A percentile compares a stretch with the other conserved stretches of the same genome.
Conservation (phyloP, 1,140 invertebrate species). For the Archegozetes longisetosus region DNA sequence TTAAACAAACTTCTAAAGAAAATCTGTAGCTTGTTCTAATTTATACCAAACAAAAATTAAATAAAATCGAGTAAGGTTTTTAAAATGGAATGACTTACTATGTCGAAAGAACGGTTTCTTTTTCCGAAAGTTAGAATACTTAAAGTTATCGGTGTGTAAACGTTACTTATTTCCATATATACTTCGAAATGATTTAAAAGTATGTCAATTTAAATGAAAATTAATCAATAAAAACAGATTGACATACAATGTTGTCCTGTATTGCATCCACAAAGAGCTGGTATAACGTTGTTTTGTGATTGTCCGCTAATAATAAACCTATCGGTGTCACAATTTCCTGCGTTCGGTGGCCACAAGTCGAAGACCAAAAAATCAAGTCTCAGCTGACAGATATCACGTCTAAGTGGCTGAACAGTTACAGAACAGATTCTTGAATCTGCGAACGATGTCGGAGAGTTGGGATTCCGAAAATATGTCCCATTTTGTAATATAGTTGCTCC, state of each 20-base stretch:
- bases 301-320: conserved; percentile 27
- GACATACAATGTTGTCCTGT: conserved; percentile 44
- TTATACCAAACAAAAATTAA: no score
- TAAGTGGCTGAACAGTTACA: conserved; percentile 4
- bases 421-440: conserved; percentile 43
- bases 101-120: no score
- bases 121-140: no score
- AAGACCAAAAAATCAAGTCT: conserved; percentile 48
- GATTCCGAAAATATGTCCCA: conserved; percentile 63
- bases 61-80: no score
- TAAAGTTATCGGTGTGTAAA: no score
- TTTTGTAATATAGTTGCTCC: conserved; percentile 53
- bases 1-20: no score
- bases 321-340: conserved; percentile 21
- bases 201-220: no score
- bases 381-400: conserved; percentile 15
- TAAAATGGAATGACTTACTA: no score
- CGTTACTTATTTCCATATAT: no score
- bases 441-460: conserved; percentile 50
- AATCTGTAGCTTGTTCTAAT: no score
- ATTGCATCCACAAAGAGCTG: conserved; percentile 52
- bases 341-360: conserved; percentile 47
- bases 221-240: no score
- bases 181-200: no score
- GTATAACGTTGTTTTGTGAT: conserved; percentile 45